Evolutionary conservation across 2,888 invertebrate species (phyloP).

Genomic region (Epistrophella euchroma): DNA sequence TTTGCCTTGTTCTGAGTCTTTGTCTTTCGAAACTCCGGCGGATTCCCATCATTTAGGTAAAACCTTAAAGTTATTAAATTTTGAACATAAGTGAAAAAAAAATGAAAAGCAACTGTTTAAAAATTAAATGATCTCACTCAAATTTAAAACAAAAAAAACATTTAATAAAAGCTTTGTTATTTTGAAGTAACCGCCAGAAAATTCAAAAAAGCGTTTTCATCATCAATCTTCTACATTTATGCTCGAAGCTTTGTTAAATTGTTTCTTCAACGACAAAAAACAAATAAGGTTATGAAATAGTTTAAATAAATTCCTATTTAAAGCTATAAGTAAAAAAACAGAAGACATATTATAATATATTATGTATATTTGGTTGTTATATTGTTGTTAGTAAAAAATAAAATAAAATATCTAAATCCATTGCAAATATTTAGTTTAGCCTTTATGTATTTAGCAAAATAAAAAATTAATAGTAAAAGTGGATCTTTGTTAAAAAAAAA

Average conservation of each 20-base stretch:
- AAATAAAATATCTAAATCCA: constrained; percentile 23
- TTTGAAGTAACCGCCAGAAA: too few relatives aligned
- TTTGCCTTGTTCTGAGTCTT: too few relatives aligned
- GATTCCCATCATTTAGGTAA: too few relatives aligned
- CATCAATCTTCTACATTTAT: too few relatives aligned
- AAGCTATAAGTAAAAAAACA: constrained; percentile 3
- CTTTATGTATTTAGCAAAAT: constrained; percentile 9
- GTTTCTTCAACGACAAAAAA: constrained; percentile 3
- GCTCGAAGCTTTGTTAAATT: constrained; percentile 31
- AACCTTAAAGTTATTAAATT: too few relatives aligned
- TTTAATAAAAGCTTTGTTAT: too few relatives aligned
- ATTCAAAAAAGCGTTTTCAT: too few relatives aligned
- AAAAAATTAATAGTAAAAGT: constrained; percentile 18
- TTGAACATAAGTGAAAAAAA: too few relatives aligned
- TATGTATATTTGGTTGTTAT: constrained; percentile 58
- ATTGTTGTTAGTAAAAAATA: constrained; percentile 55
- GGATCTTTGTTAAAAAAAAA: not conserved
- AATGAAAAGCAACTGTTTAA: too few relatives aligned
- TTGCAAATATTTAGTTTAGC: constrained; percentile 12
- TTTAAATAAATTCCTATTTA: constrained; percentile 30
- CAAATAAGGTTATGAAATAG: constrained; percentile 6
- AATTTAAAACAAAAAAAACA: too few relatives aligned
- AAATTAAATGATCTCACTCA: too few relatives aligned
- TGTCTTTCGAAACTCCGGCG: too few relatives aligned
- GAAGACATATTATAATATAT: constrained; percentile 24